phyloP scores from a whole-genome alignment of 2,113 vertebrate genomes.

The Numenius arquata region DNA sequence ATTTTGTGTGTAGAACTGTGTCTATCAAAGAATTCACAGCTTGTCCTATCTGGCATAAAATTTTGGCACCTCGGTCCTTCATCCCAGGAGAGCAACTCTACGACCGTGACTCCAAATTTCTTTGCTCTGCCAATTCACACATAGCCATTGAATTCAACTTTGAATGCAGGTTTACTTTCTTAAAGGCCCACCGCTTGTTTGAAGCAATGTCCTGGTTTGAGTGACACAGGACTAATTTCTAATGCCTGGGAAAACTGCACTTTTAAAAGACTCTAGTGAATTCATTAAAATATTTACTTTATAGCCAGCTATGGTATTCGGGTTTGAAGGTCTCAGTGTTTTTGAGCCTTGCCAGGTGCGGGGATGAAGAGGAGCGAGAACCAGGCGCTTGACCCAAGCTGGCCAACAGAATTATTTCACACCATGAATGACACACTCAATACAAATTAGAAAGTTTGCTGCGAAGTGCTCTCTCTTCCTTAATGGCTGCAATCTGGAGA shows the following conservation, averaged over 20 bases:
- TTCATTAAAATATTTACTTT: not conserved
- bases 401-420: not conserved
- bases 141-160: not conserved
- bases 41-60: not conserved
- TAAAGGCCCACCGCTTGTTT: not conserved
- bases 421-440: not conserved
- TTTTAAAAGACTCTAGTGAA: not conserved
- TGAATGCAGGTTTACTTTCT: not conserved
- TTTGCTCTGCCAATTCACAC: not conserved
- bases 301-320: not conserved
- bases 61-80: not conserved
- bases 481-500: not conserved
- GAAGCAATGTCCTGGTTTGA: not conserved
- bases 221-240: not conserved
- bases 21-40: not conserved
- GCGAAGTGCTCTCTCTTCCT: not conserved
- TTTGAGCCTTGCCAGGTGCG: not conserved
- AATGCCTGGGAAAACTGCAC: not conserved
- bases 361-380: not conserved
- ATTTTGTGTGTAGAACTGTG: not conserved
- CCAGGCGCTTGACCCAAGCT: not conserved
- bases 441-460: not conserved
- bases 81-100: not conserved
- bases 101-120: not conserved
- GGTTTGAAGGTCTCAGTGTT: not conserved